Evolutionary conservation across 1,140 invertebrate species (phyloP), one percentile per base, ranked within the genome.

Genomic region (Dendrolimus punctatus): DNA sequence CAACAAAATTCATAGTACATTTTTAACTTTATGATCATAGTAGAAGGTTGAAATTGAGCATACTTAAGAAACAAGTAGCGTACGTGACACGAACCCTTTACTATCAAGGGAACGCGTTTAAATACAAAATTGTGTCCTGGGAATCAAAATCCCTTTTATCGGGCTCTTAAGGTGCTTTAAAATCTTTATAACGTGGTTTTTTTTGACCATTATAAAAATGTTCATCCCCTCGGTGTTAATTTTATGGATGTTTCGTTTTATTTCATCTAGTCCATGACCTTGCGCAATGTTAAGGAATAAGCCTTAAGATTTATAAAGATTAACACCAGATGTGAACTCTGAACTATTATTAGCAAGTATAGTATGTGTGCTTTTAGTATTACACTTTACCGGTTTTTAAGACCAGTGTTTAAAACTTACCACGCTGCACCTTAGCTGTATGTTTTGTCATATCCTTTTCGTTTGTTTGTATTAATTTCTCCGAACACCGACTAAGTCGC

Each of bases 61-160:
- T 9, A 10, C 40, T 6, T 9, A 41, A 10, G 4, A 36, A 41
- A 49, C 42, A 36, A 42, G 46, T 41, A 40, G 56, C 55, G 56
- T 63, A 73, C 60, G 68, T 71, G 72, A 80, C 73, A 23, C 23
- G 23, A 23, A 23, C 23, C 23, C 23, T 23, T 23, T 23, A 3
- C 23, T 23, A 23, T 3, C 23, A 23, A 23, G 23, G 23, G 23
- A 23, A 23, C 23, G 3, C 23, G 23, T 23, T 2, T 40, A 64
- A 78, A 75, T 70, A 75, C 66, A 70, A 70, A 75, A 64, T 77
- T 74, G 78, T 73, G 72, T 66, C 69, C 66, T 77, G 74, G 74
- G 71, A 80, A 77, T 70, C 42, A 49, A 66, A 49, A 61, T 62
- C 71, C 69, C 65, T 74, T 59, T 62, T 54, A 51, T 59, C 52